These are phyloP conservation scores for Oxyura jamaicensis DNA, from an alignment of 2,113 vertebrate species.

Conservation along the genomic window DNA sequence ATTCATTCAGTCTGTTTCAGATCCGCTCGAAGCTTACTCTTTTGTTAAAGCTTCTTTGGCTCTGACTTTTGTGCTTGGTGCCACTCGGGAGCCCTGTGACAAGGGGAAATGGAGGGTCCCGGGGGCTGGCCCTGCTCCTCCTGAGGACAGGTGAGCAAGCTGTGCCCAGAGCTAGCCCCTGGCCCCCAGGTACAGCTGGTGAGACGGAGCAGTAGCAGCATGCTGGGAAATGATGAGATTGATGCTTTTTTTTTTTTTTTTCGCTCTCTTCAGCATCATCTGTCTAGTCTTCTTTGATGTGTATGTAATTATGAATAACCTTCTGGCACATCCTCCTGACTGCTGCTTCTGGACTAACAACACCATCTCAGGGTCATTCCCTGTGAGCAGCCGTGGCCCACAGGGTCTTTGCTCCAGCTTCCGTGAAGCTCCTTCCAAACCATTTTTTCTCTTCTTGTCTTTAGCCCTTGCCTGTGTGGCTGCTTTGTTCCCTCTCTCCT, in stretches of 20 bases:
- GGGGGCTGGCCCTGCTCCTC: background rate
- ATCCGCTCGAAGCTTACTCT: background rate
- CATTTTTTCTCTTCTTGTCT: background rate
- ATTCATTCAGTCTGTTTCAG: background rate
- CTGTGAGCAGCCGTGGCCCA: background rate
- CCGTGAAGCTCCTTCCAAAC: background rate
- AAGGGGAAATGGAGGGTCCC: background rate
- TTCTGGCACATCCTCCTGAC: background rate
- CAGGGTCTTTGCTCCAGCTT: background rate
- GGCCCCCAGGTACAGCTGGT: background rate
- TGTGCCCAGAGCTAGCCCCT: background rate
- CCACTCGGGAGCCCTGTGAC: background rate
- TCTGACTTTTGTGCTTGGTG: background rate
- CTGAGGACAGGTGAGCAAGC: background rate
- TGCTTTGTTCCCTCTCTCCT: background rate
- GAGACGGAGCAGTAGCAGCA: background rate
- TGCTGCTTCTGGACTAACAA: background rate
- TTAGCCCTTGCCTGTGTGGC: background rate
- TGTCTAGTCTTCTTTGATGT: background rate
- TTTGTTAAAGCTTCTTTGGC: background rate
- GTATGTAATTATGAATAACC: background rate
- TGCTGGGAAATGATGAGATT: fast-evolving
- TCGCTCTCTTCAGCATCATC: background rate
- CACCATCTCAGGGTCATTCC: background rate
- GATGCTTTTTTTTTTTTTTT: background rate